Evolutionary conservation across 2,888 invertebrate species (phyloP).

Genomic region (Isoperla grammatica): DNA sequence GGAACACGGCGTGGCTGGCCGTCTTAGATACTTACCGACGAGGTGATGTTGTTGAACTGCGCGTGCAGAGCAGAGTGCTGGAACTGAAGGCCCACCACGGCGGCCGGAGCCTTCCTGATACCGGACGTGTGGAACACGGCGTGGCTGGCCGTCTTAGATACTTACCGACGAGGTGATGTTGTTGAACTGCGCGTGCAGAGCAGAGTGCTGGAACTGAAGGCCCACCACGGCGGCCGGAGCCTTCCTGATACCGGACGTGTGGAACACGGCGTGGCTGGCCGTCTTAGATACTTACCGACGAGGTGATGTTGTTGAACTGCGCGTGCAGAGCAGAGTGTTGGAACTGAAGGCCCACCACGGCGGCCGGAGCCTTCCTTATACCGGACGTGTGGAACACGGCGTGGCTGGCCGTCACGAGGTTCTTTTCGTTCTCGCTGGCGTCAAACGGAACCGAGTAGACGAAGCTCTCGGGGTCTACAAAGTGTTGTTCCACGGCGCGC

Average conservation of each 20-base stretch:
- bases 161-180: slow-evolving; percentile 56
- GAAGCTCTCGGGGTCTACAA: slow-evolving; percentile 67
- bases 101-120: slow-evolving; percentile 80
- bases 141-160: slow-evolving; percentile 78
- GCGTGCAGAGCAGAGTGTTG: slow-evolving; percentile 63
- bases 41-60: slow-evolving; percentile 68
- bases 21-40: too few relatives aligned
- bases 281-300: slow-evolving; percentile 50
- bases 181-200: slow-evolving; percentile 63
- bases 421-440: slow-evolving; percentile 44
- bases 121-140: slow-evolving; percentile 67
- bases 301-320: slow-evolving; percentile 68
- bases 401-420: slow-evolving; percentile 72
- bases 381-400: slow-evolving; percentile 67
- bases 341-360: slow-evolving; percentile 84
- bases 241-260: slow-evolving; percentile 69
- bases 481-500: slow-evolving; percentile 80
- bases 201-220: slow-evolving; percentile 70
- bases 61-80: slow-evolving; percentile 63
- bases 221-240: slow-evolving; percentile 88
- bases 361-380: slow-evolving; percentile 80
- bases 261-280: slow-evolving; percentile 70
- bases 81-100: slow-evolving; percentile 84
- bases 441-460: slow-evolving; percentile 67
- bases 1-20: slow-evolving; percentile 70